Evolutionary conservation across 2,113 vertebrate species (phyloP).

Genomic region (Myotis brandtii): DNA sequence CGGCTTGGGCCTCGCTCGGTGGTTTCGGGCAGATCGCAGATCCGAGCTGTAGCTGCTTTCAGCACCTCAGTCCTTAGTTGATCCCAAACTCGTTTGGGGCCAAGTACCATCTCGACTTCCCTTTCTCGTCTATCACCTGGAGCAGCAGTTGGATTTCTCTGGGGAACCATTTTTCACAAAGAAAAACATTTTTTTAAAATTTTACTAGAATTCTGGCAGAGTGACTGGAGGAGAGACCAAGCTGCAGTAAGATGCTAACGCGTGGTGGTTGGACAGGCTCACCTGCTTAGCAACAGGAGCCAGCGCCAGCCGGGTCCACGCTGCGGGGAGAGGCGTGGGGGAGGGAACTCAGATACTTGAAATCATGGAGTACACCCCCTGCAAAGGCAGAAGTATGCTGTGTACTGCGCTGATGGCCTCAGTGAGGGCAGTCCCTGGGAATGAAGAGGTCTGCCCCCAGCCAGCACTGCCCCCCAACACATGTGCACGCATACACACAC

Average conservation of each 20-base stretch:
- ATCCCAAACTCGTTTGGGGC: not conserved
- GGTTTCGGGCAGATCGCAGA: not conserved
- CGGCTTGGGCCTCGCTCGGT: not conserved
- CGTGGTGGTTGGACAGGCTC: too few species aligned
- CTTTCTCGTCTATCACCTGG: not conserved
- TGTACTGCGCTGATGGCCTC: too few species aligned
- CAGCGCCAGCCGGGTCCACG: not conserved
- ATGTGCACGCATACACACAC: rapidly evolving
- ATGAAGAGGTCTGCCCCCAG: not conserved
- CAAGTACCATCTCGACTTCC: not conserved
- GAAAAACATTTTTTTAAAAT: not conserved
- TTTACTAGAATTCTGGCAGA: not conserved
- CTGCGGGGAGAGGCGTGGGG: not conserved
- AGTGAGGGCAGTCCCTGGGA: not conserved
- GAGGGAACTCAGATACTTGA: not conserved
- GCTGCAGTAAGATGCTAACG: rapidly evolving
- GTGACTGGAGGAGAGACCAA: not conserved
- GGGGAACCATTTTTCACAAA: not conserved
- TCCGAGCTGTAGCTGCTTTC: not conserved
- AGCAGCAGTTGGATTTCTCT: not conserved
- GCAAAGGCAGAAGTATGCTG: not conserved
- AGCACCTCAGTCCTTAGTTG: not conserved
- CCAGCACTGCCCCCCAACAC: rapidly evolving
- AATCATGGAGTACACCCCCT: not conserved
- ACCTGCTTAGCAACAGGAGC: not conserved